Percentiles rank a stretch among this genome's conserved stretches.
phyloP scores from a whole-genome alignment of 2,113 vertebrate genomes.

The Furnarius figulus region DNA sequence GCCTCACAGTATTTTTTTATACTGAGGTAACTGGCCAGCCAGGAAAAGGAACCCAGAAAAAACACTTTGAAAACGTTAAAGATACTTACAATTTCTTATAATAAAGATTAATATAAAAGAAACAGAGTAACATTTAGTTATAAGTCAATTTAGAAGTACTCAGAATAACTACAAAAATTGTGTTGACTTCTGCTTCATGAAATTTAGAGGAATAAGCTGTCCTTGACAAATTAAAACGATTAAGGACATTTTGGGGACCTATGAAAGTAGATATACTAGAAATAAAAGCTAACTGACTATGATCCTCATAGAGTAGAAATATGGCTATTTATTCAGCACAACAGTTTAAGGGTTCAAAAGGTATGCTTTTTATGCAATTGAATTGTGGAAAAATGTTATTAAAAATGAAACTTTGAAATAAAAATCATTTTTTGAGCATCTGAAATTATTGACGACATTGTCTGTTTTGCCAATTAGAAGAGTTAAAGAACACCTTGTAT shows the following conservation, averaged over 20 bases:
- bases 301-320: constrained; percentile 14
- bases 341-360: constrained; percentile 40
- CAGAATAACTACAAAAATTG: neutral
- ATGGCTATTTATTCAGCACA: constrained; percentile 51
- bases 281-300: constrained; percentile 54
- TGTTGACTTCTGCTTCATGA: neutral
- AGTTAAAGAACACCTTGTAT: neutral
- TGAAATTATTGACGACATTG: neutral
- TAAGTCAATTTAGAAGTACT: neutral
- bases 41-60: neutral
- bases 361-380: neutral
- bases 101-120: neutral
- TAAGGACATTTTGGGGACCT: constrained; percentile 7
- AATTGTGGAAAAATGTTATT: neutral
- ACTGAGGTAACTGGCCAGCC: neutral
- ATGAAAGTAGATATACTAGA: neutral
- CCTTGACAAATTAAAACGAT: neutral
- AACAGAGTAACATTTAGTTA: neutral
- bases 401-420: neutral
- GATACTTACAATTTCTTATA: neutral
- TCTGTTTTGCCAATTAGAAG: neutral
- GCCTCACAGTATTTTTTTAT: neutral
- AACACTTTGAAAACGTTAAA: neutral
- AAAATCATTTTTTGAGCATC: neutral
- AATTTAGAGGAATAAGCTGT: neutral